Percentiles rank a stretch among this genome's conserved stretches.
Conservation (phyloP, 2,888 invertebrate species). For the Drosophila neotestacea region DNA sequence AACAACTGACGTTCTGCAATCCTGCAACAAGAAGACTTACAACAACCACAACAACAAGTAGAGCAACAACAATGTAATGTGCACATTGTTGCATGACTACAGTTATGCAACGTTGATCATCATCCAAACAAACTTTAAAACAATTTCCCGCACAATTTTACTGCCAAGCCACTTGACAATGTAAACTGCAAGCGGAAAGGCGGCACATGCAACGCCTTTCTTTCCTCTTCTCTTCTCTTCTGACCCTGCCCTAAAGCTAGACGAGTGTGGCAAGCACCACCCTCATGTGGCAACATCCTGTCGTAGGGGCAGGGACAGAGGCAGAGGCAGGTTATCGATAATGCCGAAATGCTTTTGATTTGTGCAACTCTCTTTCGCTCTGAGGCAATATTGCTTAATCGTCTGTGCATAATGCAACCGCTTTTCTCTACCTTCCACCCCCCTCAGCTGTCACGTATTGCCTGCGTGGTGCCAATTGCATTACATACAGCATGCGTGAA, state of each 20-base stretch:
- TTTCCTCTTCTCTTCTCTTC: background rate
- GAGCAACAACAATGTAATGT: constrained; percentile 48
- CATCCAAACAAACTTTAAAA: constrained; percentile 66
- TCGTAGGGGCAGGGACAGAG: background rate
- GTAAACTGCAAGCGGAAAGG: constrained; percentile 56
- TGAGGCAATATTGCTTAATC: constrained; percentile 67
- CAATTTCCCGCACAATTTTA: constrained; percentile 68
- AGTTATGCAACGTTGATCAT: constrained; percentile 64
- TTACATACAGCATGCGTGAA: constrained; percentile 53
- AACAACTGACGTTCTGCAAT: constrained; percentile 32
- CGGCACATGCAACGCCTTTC: constrained; percentile 10
- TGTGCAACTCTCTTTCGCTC: constrained; percentile 43
- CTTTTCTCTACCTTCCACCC: background rate
- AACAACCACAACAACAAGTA: constrained; percentile 14
- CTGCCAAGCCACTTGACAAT: constrained; percentile 65
- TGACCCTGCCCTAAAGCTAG: constrained; percentile 1
- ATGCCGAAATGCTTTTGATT: constrained; percentile 65
- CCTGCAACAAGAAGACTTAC: constrained; percentile 11
- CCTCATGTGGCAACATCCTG: background rate
- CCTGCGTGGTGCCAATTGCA: constrained; percentile 48
- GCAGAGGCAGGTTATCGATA: constrained; percentile 37
- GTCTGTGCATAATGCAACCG: constrained; percentile 65
- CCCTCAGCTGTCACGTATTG: constrained; percentile 18
- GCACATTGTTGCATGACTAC: constrained; percentile 65
- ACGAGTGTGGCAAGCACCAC: background rate